Percentiles rank a stretch among this genome's conserved stretches.
These are phyloP conservation scores for Cephus sareptanus DNA, from an alignment of 2,888 invertebrate species.

Conservation along the genomic window DNA sequence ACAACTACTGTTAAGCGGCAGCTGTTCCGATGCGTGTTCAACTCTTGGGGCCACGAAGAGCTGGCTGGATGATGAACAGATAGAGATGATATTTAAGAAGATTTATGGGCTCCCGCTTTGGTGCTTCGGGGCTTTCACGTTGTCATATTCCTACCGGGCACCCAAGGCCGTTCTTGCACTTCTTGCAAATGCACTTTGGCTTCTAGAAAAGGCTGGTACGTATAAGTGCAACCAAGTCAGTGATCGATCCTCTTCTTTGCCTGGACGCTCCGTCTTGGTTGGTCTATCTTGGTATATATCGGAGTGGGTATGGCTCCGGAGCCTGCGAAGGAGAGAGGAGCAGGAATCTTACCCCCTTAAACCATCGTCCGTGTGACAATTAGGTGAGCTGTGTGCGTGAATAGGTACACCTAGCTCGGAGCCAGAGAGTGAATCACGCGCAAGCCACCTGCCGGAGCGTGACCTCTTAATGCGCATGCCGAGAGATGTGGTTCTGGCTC, in stretches of 20 bases:
- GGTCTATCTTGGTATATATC: neutral
- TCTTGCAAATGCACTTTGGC: neutral
- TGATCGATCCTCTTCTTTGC: neutral
- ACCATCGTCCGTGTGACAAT: conserved; percentile 51
- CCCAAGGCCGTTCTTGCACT: neutral
- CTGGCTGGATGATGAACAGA: conserved; percentile 45
- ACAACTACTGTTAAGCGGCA: conserved; percentile 56
- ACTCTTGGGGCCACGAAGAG: conserved; percentile 13
- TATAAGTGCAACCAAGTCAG: neutral
- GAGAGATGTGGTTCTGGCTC: conserved; percentile 20
- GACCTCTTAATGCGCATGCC: conserved; percentile 58
- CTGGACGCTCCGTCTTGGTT: neutral
- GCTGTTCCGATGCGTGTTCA: conserved; percentile 37
- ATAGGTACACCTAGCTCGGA: conserved; percentile 42
- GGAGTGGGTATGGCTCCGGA: neutral
- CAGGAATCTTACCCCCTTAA: conserved; percentile 26
- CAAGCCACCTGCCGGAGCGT: conserved; percentile 60
- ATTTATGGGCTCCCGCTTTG: conserved; percentile 51
- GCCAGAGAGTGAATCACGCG: conserved; percentile 56
- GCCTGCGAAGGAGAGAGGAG: neutral
- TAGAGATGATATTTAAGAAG: conserved; percentile 55
- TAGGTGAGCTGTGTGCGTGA: conserved; percentile 47
- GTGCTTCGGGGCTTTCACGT: conserved; percentile 22
- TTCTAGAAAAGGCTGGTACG: neutral
- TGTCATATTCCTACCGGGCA: conserved; percentile 23